These are phyloP conservation scores for Melitaea athalia DNA, from an alignment of 2,888 invertebrate genomes.

Conservation along the genomic window DNA sequence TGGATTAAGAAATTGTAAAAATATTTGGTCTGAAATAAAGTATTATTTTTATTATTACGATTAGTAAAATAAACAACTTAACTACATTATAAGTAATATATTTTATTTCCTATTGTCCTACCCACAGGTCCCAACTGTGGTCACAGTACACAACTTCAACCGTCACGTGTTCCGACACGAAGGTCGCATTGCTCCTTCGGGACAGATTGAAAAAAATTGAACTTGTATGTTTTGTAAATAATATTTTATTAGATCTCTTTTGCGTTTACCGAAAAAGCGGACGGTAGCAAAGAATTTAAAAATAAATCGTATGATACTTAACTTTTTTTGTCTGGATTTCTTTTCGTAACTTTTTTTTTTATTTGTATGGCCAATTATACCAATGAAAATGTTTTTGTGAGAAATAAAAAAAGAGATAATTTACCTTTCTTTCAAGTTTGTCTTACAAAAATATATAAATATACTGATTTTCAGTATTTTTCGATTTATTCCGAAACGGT, in stretches of 20 bases:
- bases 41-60: no score
- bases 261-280: slow-evolving; percentile 30
- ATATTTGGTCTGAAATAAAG: no score
- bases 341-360: not conserved
- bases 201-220: slow-evolving; percentile 65
- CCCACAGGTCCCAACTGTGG: no score
- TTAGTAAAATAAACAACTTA: no score
- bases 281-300: slow-evolving; percentile 26
- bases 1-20: no score
- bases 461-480: no score
- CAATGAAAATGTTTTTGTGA: not conserved
- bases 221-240: slow-evolving; percentile 73
- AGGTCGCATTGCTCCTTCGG: slow-evolving; percentile 69
- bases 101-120: not conserved
- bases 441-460: no score
- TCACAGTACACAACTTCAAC: slow-evolving; percentile 22
- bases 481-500: no score
- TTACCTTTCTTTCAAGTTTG: no score
- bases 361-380: not conserved
- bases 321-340: not conserved
- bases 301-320: not conserved
- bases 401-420: no score
- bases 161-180: slow-evolving; percentile 61
- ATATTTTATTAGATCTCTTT: slow-evolving; percentile 62
- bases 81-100: not conserved